Percentiles rank a stretch among this genome's conserved stretches.
phyloP scores from a whole-genome alignment of 2,797 vertebrate species.

The Tachyglossus aculeatus region DNA sequence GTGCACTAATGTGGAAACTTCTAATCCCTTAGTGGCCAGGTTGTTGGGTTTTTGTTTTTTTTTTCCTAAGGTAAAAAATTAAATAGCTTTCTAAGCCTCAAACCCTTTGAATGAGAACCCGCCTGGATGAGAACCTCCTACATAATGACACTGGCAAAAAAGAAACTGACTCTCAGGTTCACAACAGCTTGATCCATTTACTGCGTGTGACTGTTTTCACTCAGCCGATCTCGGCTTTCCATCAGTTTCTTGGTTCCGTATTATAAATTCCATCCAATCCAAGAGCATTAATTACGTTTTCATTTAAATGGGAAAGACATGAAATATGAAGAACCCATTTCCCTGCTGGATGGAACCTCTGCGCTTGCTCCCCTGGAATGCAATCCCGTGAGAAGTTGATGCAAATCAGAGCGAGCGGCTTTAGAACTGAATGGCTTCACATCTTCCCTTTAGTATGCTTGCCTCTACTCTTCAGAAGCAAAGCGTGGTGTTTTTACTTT shows the following conservation, averaged over 20 bases:
- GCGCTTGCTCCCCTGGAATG: conserved; percentile 8
- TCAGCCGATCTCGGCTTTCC: background rate
- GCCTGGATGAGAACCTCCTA: background rate
- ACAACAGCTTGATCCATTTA: background rate
- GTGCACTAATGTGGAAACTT: conserved; percentile 26
- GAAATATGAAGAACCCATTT: background rate
- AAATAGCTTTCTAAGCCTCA: background rate
- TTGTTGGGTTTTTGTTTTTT: too few species aligned
- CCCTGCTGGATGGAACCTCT: background rate
- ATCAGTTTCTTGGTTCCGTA: background rate
- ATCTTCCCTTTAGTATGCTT: background rate
- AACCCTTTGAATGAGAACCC: conserved; percentile 15
- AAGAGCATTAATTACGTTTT: background rate
- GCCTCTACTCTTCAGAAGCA: background rate
- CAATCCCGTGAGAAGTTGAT: background rate
- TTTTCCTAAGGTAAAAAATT: background rate
- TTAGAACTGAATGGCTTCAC: background rate
- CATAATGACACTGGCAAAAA: background rate
- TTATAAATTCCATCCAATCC: conserved; percentile 15
- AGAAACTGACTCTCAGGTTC: background rate
- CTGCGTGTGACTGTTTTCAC: background rate
- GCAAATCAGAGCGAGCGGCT: background rate
- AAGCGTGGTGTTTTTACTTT: conserved; percentile 21
- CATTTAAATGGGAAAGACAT: conserved; percentile 9
- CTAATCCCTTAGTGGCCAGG: conserved; percentile 31